These are phyloP conservation scores for Uloborus diversus DNA, from an alignment of 1,140 invertebrate genomes.

Conservation along the genomic window DNA sequence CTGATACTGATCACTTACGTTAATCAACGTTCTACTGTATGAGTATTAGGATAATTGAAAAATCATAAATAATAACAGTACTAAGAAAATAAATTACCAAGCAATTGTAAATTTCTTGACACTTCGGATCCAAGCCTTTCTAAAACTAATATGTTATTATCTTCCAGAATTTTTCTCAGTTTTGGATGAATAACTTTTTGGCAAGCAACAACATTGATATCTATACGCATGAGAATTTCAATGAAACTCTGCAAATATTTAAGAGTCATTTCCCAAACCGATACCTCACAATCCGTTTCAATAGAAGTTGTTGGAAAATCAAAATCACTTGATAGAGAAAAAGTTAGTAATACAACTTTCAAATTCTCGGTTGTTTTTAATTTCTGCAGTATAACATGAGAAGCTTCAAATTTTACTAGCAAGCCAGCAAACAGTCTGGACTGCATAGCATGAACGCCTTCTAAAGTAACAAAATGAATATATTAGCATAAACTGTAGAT, in stretches of 20 bases:
- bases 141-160: conserved; percentile 7
- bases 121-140: conserved; percentile 24
- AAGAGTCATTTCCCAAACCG: neutral
- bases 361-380: neutral
- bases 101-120: conserved; percentile 5
- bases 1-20: neutral
- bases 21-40: neutral
- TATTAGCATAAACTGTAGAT: neutral
- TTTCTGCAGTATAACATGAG: neutral
- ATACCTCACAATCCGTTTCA: neutral
- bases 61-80: neutral
- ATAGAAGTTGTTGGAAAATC: conserved; percentile 1
- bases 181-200: conserved; percentile 54
- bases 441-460: conserved; percentile 3
- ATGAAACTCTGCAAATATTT: neutral
- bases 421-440: conserved; percentile 18
- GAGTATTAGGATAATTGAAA: neutral
- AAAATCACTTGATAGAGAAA: conserved; percentile 28
- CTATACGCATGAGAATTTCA: neutral
- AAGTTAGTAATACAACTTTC: conserved; percentile 12
- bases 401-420: neutral
- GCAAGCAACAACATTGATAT: conserved; percentile 25
- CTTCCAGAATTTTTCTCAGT: conserved; percentile 20
- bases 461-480: neutral
- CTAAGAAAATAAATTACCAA: neutral